phyloP scores from a whole-genome alignment of 2,888 invertebrate genomes.

The Alentia gelatinosa region DNA sequence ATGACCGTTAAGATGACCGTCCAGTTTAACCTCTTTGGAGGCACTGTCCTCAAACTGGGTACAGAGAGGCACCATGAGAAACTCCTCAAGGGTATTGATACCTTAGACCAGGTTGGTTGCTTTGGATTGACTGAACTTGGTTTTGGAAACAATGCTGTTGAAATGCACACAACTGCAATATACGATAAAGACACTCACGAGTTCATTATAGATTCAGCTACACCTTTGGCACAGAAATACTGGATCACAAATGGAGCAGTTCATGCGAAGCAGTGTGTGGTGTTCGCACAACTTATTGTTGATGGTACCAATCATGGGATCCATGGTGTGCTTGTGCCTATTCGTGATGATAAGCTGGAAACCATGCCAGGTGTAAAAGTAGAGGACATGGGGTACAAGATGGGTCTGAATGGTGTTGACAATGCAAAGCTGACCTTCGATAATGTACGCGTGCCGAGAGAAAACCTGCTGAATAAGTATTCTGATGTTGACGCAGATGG shows the following conservation, averaged over 20 bases:
- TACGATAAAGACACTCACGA: slow-evolving; percentile 67
- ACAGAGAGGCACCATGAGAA: slow-evolving; percentile 77
- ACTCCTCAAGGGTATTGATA: slow-evolving; percentile 69
- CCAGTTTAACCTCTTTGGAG: slow-evolving; percentile 78
- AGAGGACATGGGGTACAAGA: slow-evolving; percentile 70
- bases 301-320: slow-evolving; percentile 65
- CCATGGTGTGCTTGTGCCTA: slow-evolving; percentile 67
- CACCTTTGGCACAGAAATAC: slow-evolving; percentile 69
- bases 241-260: slow-evolving; percentile 72
- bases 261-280: slow-evolving; percentile 70
- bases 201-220: slow-evolving; percentile 67
- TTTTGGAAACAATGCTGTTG: slow-evolving; percentile 71
- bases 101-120: slow-evolving; percentile 68
- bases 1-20: slow-evolving; percentile 72
- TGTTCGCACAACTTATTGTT: slow-evolving; percentile 66
- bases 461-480: slow-evolving; percentile 66
- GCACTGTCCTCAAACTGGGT: slow-evolving; percentile 79
- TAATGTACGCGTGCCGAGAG: slow-evolving; percentile 68
- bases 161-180: slow-evolving; percentile 71
- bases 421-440: slow-evolving; percentile 68
- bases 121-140: slow-evolving; percentile 70
- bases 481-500: slow-evolving; percentile 67
- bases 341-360: slow-evolving; percentile 66
- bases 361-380: slow-evolving; percentile 66
- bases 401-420: slow-evolving; percentile 71